Percentiles rank a stretch among this genome's conserved stretches.
phyloP scores from a whole-genome alignment of 2,888 invertebrate species.

The Meiosimyza platycephala region DNA sequence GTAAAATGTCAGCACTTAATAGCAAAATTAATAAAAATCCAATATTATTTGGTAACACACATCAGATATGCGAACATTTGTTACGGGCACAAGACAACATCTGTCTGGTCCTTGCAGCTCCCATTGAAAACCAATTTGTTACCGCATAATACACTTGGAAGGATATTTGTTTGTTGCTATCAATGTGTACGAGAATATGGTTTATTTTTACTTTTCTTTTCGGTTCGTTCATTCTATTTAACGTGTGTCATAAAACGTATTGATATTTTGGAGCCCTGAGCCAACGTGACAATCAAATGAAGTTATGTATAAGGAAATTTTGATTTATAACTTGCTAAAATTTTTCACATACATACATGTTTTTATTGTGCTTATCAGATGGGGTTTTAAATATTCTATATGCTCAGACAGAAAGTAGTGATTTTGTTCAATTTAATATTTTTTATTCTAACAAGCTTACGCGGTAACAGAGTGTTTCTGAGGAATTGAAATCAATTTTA shows the following conservation, averaged over 20 bases:
- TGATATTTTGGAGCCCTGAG: conserved; percentile 13
- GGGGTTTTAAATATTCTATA: too few relatives aligned
- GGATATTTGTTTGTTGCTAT: too few relatives aligned
- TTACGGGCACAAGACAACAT: not conserved
- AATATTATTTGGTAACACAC: not conserved
- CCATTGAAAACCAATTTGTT: not conserved
- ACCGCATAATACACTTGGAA: not conserved
- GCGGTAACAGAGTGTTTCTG: too few relatives aligned
- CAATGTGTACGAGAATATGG: too few relatives aligned
- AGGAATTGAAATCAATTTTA: too few relatives aligned
- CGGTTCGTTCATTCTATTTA: not conserved
- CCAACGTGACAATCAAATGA: not conserved
- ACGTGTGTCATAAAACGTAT: conserved; percentile 9
- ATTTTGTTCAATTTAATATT: too few relatives aligned
- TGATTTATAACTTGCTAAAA: conserved; percentile 9
- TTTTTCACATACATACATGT: too few relatives aligned
- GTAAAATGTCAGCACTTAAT: not conserved
- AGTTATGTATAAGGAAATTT: not conserved
- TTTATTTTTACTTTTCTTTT: not conserved
- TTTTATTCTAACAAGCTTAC: too few relatives aligned
- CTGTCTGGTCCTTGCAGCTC: conserved; percentile 1
- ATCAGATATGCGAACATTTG: not conserved
- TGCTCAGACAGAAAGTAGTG: too few relatives aligned
- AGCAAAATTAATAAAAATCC: conserved; percentile 5
- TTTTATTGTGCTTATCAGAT: too few relatives aligned